Conservation (phyloP, 2,113 vertebrate species). For the Silurus asotus region DNA sequence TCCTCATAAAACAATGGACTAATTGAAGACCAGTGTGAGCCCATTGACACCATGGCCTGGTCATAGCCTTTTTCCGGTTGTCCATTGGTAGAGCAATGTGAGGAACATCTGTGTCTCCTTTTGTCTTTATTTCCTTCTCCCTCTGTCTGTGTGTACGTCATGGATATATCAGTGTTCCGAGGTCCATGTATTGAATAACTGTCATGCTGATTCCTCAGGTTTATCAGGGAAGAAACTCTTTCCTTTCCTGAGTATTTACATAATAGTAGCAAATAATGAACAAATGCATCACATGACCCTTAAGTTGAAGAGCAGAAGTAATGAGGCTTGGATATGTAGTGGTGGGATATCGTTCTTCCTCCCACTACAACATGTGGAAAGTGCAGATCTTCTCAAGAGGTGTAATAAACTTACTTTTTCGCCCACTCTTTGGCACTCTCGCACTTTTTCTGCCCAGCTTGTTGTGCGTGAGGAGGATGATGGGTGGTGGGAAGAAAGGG, state of each 20-base stretch:
- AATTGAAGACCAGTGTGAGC: slow-evolving; percentile 64
- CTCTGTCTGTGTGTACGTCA: slow-evolving; percentile 57
- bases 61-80: slow-evolving; percentile 31
- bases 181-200: slow-evolving; percentile 21
- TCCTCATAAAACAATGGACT: slow-evolving; percentile 68
- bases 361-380: slow-evolving; percentile 21
- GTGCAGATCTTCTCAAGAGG: slow-evolving; percentile 10
- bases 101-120: slow-evolving; percentile 37
- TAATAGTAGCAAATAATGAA: background rate
- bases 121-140: slow-evolving; percentile 5
- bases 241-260: background rate
- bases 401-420: slow-evolving; percentile 35
- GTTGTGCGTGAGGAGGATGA: slow-evolving; percentile 28
- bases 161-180: slow-evolving; percentile 68
- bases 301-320: slow-evolving; percentile 12
- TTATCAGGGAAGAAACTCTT: background rate
- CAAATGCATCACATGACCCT: background rate
- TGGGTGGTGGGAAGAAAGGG: slow-evolving; percentile 50
- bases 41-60: slow-evolving; percentile 43
- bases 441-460: slow-evolving; percentile 43
- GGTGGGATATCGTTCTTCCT: slow-evolving; percentile 17
- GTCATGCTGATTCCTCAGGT: background rate
- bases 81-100: slow-evolving; percentile 23
- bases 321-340: background rate
- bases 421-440: slow-evolving; percentile 39